A percentile compares a stretch with the other conserved stretches of the same genome.
Conservation (phyloP, 2,888 invertebrate species). For the Habroteleia sp. region DNA sequence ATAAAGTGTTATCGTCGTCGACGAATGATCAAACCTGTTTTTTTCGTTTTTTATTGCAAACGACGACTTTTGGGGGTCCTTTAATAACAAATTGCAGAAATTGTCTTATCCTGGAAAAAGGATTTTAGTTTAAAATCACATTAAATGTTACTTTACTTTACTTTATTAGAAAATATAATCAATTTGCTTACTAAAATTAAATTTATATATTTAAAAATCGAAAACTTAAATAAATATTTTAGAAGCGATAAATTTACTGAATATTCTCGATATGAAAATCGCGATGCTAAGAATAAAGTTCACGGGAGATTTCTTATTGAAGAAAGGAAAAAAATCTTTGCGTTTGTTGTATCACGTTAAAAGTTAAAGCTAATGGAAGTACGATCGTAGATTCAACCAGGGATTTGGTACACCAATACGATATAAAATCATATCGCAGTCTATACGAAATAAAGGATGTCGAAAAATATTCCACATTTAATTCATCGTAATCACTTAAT, state of each 20-base stretch:
- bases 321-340: not conserved
- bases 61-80: constrained; percentile 4
- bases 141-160: no score
- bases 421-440: constrained; percentile 23
- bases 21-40: constrained; percentile 3
- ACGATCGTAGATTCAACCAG: constrained; percentile 6
- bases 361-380: constrained; percentile 28
- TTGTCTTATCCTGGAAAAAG: no score
- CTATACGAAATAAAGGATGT: constrained; percentile 9
- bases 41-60: not conserved
- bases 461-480: constrained; percentile 19
- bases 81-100: constrained; percentile 1
- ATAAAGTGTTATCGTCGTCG: constrained; percentile 17
- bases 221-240: not conserved
- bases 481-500: constrained; percentile 22
- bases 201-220: no score
- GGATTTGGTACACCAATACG: constrained; percentile 37
- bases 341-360: constrained; percentile 6
- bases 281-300: no score
- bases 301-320: no score
- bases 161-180: no score
- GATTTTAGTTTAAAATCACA: no score
- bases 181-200: no score
- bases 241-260: no score
- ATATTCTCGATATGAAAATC: no score